Conservation (phyloP, 2,888 invertebrate genomes). For the Phytoseiulus persimilis region DNA sequence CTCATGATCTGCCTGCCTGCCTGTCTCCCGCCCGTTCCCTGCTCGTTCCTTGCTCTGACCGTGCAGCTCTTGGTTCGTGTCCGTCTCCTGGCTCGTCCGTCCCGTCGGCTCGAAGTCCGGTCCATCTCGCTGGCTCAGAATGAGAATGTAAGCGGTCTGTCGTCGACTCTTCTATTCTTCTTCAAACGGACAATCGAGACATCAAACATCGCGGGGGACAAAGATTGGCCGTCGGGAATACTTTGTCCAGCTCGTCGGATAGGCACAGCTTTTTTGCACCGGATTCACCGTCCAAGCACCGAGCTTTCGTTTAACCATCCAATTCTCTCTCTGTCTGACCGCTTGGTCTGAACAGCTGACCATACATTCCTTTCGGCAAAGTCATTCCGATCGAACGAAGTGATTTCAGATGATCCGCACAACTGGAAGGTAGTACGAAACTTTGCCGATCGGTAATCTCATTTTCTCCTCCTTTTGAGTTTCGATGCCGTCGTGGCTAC, state of each 20-base stretch:
- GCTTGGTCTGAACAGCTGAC: not conserved
- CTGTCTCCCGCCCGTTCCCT: not conserved
- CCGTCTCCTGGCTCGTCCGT: not conserved
- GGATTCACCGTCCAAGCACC: not conserved
- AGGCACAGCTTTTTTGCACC: not conserved
- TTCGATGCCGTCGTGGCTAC: not conserved
- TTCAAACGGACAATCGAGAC: not conserved
- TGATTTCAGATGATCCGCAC: not conserved
- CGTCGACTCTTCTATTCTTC: not conserved
- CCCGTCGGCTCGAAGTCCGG: not conserved
- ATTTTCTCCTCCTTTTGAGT: not conserved
- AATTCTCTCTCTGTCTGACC: not conserved
- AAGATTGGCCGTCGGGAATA: not conserved
- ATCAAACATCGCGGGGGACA: not conserved
- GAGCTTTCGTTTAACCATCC: not conserved
- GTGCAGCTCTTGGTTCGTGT: not conserved
- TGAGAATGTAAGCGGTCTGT: not conserved
- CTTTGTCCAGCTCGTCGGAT: not conserved
- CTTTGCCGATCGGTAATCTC: not conserved
- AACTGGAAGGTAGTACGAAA: not conserved
- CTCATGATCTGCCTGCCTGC: not conserved
- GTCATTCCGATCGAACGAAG: not conserved
- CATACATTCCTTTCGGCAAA: not conserved
- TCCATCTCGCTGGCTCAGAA: not conserved
- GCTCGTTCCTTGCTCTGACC: not conserved